Evolutionary conservation across 2,113 vertebrate species (phyloP).

Genomic region (Hydrochoerus hydrochaeris): DNA sequence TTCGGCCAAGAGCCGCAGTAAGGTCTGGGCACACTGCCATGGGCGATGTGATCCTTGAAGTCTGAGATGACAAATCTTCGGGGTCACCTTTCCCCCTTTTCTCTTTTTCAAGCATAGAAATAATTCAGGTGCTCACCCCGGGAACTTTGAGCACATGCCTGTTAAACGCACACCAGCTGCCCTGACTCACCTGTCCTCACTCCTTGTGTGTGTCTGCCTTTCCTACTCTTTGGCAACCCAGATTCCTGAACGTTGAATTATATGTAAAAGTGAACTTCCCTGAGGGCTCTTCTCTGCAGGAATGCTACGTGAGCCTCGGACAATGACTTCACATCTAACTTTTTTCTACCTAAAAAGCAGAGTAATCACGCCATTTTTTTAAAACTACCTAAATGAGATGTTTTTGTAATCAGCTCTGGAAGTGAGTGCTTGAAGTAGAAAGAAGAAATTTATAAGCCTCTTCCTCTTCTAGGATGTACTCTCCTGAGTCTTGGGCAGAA

Average conservation of each 20-base stretch:
- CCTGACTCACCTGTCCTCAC: not conserved
- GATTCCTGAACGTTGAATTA: slow-evolving; percentile 15
- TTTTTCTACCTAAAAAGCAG: not conserved
- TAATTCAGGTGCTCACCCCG: slow-evolving; percentile 43
- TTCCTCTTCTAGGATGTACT: not conserved
- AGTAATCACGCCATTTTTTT: not conserved
- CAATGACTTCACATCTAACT: not conserved
- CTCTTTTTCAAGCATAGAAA: not conserved
- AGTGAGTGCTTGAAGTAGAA: slow-evolving; percentile 41
- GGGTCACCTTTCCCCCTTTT: slow-evolving; percentile 73
- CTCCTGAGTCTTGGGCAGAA: not conserved
- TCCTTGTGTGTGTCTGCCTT: not conserved
- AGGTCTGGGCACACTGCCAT: slow-evolving; percentile 65
- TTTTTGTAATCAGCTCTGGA: not conserved
- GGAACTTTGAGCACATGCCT: not conserved
- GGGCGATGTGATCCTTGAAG: slow-evolving; percentile 63
- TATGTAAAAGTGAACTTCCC: not conserved
- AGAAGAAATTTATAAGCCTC: not conserved
- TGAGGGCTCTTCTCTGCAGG: not conserved
- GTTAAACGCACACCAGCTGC: not conserved
- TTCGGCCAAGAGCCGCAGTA: slow-evolving; percentile 47
- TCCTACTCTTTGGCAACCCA: fast-evolving
- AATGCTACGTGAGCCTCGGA: not conserved
- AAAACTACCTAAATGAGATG: not conserved
- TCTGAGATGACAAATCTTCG: slow-evolving; percentile 69